phyloP scores from a whole-genome alignment of 2,888 invertebrate species.

The Lasioglossum leucozonium region DNA sequence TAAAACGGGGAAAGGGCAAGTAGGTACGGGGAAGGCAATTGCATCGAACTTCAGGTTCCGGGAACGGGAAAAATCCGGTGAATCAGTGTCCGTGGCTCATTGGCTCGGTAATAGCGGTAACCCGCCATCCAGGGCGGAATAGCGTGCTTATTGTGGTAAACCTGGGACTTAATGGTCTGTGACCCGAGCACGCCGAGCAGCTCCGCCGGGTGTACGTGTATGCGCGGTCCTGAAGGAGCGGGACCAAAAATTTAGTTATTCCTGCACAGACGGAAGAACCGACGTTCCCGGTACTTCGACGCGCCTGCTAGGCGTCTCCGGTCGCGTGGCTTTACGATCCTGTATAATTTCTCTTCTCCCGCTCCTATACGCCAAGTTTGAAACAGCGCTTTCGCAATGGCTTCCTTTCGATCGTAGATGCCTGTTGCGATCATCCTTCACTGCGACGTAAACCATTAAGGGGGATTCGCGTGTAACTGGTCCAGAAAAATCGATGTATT shows the following conservation, averaged over 20 bases:
- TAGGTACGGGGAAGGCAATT: slow-evolving; percentile 15
- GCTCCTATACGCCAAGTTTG: slow-evolving; percentile 66
- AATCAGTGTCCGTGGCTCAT: slow-evolving; percentile 81
- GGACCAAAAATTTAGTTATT: slow-evolving; percentile 79
- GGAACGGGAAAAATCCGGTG: slow-evolving; percentile 78
- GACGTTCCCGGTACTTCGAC: slow-evolving; percentile 80
- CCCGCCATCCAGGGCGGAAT: slow-evolving; percentile 79
- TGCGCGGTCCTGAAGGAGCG: slow-evolving; percentile 32
- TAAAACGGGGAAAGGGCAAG: too few relatives aligned
- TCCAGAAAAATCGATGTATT: too few relatives aligned
- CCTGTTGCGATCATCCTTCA: not conserved
- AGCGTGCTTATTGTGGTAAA: slow-evolving; percentile 80
- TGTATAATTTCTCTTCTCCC: slow-evolving; percentile 65
- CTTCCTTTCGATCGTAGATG: slow-evolving; percentile 19
- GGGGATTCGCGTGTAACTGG: too few relatives aligned
- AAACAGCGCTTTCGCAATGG: slow-evolving; percentile 55
- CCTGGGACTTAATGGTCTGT: slow-evolving; percentile 82
- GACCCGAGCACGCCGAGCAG: slow-evolving; percentile 67
- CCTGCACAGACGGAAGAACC: slow-evolving; percentile 77
- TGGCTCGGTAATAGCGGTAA: slow-evolving; percentile 84
- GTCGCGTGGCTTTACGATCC: slow-evolving; percentile 83
- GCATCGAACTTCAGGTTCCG: slow-evolving; percentile 71
- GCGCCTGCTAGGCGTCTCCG: slow-evolving; percentile 83
- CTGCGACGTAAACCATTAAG: not conserved
- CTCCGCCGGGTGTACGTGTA: slow-evolving; percentile 29